Percentiles rank a stretch among this genome's conserved stretches.
These are phyloP conservation scores for Venustaconcha ellipsiformis DNA, from an alignment of 1,140 invertebrate genomes.

Conservation along the genomic window DNA sequence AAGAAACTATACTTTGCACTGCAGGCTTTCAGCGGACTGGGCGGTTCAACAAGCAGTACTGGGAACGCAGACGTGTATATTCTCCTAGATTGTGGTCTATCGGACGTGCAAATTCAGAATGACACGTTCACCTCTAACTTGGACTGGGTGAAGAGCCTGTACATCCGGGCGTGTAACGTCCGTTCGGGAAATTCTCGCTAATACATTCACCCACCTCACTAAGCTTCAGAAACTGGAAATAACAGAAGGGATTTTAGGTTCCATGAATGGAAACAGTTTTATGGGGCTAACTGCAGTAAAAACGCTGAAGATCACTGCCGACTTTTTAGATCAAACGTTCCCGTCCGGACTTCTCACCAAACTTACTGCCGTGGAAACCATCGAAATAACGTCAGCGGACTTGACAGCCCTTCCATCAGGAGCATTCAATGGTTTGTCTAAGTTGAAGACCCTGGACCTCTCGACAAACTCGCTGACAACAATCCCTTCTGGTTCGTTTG, in stretches of 20 bases:
- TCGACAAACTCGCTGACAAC: conserved; percentile 7
- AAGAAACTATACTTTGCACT: too few relatives aligned
- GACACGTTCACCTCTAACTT: too few relatives aligned
- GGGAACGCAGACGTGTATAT: too few relatives aligned
- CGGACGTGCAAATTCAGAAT: too few relatives aligned
- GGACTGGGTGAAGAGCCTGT: too few relatives aligned
- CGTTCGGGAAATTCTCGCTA: too few relatives aligned
- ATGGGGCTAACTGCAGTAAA: neutral
- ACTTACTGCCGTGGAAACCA: neutral
- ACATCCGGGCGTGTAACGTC: too few relatives aligned
- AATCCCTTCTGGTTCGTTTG: conserved; percentile 2
- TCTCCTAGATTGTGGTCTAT: too few relatives aligned
- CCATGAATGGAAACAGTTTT: neutral
- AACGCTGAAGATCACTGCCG: neutral
- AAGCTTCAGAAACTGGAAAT: too few relatives aligned
- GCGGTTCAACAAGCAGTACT: too few relatives aligned
- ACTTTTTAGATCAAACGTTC: conserved; percentile 3
- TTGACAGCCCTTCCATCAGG: conserved; percentile 1
- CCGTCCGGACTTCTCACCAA: conserved; percentile 8
- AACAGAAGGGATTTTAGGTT: neutral
- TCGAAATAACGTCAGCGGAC: neutral
- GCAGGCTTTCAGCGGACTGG: too few relatives aligned
- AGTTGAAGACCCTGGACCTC: conserved; percentile 7
- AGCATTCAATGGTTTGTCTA: neutral
- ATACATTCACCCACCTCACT: too few relatives aligned